Evolutionary conservation across 92 coral and sea anemone species (phyloP).

Genomic region (Porites evermanni): DNA sequence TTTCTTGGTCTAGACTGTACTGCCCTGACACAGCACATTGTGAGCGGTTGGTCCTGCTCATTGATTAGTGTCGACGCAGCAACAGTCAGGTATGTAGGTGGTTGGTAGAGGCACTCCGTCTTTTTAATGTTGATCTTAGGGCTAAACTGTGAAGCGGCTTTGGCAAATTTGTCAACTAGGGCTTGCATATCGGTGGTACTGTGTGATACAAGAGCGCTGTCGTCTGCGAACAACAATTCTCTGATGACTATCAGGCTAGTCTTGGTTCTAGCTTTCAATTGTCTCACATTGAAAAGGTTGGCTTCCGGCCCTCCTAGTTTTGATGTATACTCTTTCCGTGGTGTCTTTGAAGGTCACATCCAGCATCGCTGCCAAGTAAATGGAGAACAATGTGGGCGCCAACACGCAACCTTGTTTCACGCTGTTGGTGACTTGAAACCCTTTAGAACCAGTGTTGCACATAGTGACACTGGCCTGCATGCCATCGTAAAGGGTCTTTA

Average conservation of each 20-base stretch:
- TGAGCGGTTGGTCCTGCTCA: too few species aligned
- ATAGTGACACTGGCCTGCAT: constrained; percentile 5
- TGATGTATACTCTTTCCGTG: neutral
- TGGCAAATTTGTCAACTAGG: too few species aligned
- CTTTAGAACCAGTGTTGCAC: constrained; percentile 13
- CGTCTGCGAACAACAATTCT: too few species aligned
- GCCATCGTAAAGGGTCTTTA: neutral
- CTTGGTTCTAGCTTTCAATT: neutral
- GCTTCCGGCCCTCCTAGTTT: neutral
- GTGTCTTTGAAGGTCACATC: neutral
- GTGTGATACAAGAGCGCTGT: too few species aligned
- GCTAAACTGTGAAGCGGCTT: too few species aligned
- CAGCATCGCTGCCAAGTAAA: constrained; percentile 11
- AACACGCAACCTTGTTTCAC: neutral
- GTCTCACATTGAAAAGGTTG: neutral
- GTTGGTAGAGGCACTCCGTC: too few species aligned
- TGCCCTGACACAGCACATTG: too few species aligned
- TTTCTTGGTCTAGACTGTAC: too few species aligned
- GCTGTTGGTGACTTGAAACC: neutral
- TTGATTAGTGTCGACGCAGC: too few species aligned
- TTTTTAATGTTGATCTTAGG: too few species aligned
- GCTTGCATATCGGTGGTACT: too few species aligned
- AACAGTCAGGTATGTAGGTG: too few species aligned
- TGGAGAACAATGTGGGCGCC: constrained; percentile 21
- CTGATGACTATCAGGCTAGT: neutral